Evolutionary conservation across 2,888 invertebrate genomes (phyloP), one percentile per base, ranked within the genome.

Genomic region (Timema podura): DNA sequence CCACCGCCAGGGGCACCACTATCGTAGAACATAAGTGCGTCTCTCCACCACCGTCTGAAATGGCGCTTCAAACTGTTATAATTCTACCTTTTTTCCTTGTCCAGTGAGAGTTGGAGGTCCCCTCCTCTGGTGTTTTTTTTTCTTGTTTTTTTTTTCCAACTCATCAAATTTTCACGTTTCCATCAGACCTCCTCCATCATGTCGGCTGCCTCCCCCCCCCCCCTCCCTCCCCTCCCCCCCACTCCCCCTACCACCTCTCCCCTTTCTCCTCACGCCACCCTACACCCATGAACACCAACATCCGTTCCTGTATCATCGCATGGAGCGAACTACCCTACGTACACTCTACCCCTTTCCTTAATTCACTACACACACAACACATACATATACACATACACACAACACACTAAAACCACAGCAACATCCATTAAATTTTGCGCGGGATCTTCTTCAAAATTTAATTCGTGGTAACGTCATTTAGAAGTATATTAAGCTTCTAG

Each of bases 161-260:
- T 73, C 73, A 73, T 73, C 72, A 73, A 73, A 72, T 73, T 73
- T 73, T 73, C 73, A 73, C 66, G 70, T 73, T 73, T 73, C 73
- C 73, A 73, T 73, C 72, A 73, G 69, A 49, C 49, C 67, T 67
- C 48, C 65, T 49, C 64, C 46, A 61, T 61, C 61, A 61, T 61
- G 61, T 45, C 45, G 61, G 61, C 45, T 61, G 45, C 30, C 61
- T 61, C 9, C 30, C 44, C 61, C 61, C 61, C 30, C 13, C 15
- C 6, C 8, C 48, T 30, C 11, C 44, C 68, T 51, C 2, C 13
- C 69, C 46, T n/a, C 59, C 44, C 57, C 59, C 61, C 61, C 49
- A 48, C 48, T 49, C 48, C 44, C 66, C 54, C 45, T 67, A 45
- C 64, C 59, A n/a, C 47, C 10, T 64, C 30, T 48, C 44, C 16